phyloP scores from a whole-genome alignment of 2,113 vertebrate genomes.

The Megaceryle torquata region DNA sequence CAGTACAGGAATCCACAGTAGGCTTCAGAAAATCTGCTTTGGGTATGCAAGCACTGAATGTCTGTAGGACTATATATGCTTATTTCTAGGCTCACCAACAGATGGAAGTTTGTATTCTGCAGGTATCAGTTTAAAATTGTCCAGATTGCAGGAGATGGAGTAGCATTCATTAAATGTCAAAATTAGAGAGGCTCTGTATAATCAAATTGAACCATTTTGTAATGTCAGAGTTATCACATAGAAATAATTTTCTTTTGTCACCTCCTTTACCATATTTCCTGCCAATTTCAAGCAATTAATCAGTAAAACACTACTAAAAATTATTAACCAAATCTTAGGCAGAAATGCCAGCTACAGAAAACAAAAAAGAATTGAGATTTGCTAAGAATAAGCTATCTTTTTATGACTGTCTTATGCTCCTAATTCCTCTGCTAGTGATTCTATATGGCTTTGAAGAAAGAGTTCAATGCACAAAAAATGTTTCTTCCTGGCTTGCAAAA shows the following conservation, averaged over 20 bases:
- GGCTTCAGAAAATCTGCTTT: neutral
- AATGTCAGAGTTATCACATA: neutral
- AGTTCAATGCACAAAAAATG: neutral
- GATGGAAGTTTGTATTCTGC: neutral
- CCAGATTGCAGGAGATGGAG: neutral
- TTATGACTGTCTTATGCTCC: neutral
- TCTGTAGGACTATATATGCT: neutral
- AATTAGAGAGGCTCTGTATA: neutral
- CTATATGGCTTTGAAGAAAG: neutral
- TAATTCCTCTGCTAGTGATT: neutral
- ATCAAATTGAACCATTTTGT: neutral
- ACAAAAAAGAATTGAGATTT: neutral
- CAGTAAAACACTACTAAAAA: neutral
- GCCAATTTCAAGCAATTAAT: neutral
- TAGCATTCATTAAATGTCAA: neutral
- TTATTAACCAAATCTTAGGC: neutral
- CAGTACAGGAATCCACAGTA: neutral
- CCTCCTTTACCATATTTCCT: neutral
- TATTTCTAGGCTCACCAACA: neutral
- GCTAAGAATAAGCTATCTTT: neutral
- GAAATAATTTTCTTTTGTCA: neutral
- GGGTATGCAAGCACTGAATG: rapidly evolving
- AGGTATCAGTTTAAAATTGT: neutral
- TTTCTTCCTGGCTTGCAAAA: neutral
- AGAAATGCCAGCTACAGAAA: neutral